A percentile compares a stretch with the other conserved stretches of the same genome.
Evolutionary conservation across 2,797 vertebrate species (phyloP).

Genomic region (Silurus aristotelis): DNA sequence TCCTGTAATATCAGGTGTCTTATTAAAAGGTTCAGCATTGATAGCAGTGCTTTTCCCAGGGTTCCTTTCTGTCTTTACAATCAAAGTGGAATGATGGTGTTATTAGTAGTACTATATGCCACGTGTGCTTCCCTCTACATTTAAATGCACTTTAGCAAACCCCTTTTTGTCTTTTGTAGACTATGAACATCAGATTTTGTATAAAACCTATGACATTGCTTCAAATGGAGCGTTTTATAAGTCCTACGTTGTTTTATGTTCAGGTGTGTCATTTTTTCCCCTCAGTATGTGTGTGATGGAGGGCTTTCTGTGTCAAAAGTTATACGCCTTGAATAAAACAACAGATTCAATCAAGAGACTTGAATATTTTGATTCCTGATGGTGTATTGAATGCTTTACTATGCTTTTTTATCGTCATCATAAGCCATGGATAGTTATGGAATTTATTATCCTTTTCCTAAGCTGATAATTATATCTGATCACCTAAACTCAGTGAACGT

Average conservation of each 20-base stretch:
- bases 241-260: constrained; percentile 52
- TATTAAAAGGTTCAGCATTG: constrained; percentile 40
- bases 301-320: constrained; percentile 60
- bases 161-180: constrained; percentile 50
- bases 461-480: not conserved
- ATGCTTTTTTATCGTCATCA: not conserved
- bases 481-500: not conserved
- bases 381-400: not conserved
- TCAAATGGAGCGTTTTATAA: constrained; percentile 59
- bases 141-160: constrained; percentile 68
- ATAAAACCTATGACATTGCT: constrained; percentile 61
- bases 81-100: constrained; percentile 36
- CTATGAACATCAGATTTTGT: constrained; percentile 58
- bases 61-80: constrained; percentile 34
- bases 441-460: not conserved
- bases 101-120: constrained; percentile 48
- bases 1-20: constrained; percentile 45
- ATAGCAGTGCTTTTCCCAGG: constrained; percentile 35
- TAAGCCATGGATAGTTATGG: not conserved
- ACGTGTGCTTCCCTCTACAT: constrained; percentile 58
- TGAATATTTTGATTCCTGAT: constrained; percentile 30
- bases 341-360: constrained; percentile 46
- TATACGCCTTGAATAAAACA: constrained; percentile 60
- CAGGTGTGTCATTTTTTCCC: constrained; percentile 54
- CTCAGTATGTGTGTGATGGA: constrained; percentile 52